Percentiles rank a stretch among this genome's conserved stretches.
Conservation (phyloP, 2,888 invertebrate genomes). For the Cosmopolites sordidus region DNA sequence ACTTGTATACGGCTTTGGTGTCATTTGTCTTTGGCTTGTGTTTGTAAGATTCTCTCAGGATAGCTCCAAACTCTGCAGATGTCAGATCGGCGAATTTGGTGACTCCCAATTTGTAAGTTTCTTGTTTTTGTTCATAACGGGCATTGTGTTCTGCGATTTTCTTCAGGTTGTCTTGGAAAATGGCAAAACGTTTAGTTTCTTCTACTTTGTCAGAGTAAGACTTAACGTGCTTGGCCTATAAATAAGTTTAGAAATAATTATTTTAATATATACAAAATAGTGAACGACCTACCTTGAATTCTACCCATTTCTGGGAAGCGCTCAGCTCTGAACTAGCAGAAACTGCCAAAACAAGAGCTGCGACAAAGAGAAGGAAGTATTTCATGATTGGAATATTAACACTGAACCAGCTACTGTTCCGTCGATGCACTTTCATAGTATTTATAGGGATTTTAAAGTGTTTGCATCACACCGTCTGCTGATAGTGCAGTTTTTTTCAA, state of each 20-base stretch:
- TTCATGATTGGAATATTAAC: no score
- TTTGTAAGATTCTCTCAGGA: not conserved
- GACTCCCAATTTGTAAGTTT: constrained; percentile 18
- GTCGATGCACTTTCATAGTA: no score
- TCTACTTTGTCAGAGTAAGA: not conserved
- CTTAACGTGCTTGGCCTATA: not conserved
- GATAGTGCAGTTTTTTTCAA: no score
- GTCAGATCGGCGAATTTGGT: constrained; percentile 24
- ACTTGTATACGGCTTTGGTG: not conserved
- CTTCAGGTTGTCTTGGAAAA: constrained; percentile 18
- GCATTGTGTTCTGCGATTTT: constrained; percentile 18
- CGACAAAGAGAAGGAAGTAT: no score
- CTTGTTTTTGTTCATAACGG: constrained; percentile 13
- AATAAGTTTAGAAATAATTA: no score
- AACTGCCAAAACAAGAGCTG: not conserved
- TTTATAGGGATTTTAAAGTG: no score
- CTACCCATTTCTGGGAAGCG: not conserved
- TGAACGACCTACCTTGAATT: not conserved
- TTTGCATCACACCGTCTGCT: no score
- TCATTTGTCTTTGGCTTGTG: not conserved
- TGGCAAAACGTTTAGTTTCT: constrained; percentile 6
- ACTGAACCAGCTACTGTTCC: no score
- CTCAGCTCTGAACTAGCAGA: not conserved
- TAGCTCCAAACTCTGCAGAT: constrained; percentile 12
- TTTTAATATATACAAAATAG: no score